Evolutionary conservation across 2,888 invertebrate genomes (phyloP).

Genomic region (Stegana nigrithorax): DNA sequence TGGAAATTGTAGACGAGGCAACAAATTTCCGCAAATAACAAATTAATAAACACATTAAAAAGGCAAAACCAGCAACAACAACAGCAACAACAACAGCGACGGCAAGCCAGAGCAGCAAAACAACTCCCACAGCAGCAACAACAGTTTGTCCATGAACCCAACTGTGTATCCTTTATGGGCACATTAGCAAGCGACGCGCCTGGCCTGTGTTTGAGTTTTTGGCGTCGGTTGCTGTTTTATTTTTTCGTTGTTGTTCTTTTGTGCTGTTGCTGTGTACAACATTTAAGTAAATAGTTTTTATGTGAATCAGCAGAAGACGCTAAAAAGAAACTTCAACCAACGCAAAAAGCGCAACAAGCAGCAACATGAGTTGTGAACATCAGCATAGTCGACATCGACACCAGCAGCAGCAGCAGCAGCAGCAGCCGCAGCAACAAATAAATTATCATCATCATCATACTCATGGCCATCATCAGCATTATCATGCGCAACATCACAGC

Average conservation of each 20-base stretch:
- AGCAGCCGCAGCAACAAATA: constrained; percentile 15
- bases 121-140: not conserved
- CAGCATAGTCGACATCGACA: constrained; percentile 24
- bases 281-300: not conserved
- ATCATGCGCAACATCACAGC: too few relatives aligned
- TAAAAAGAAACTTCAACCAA: not conserved
- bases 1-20: not conserved
- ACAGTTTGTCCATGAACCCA: not conserved
- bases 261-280: too few relatives aligned
- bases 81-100: constrained; percentile 8
- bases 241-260: too few relatives aligned
- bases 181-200: not conserved
- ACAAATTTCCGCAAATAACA: constrained; percentile 29
- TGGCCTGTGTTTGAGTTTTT: too few relatives aligned
- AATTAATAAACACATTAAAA: constrained; percentile 56
- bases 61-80: not conserved
- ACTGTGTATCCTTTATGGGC: not conserved
- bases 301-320: constrained; percentile 32
- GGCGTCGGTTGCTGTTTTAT: too few relatives aligned
- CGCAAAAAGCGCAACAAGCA: constrained; percentile 37
- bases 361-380: constrained; percentile 29
- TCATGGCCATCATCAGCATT: constrained; percentile 3
- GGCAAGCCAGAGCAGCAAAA: too few relatives aligned
- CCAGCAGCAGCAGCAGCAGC: constrained; percentile 28
- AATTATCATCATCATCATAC: constrained; percentile 3